Evolutionary conservation across 35 echinoderm and acorn worm genomes (phyloP).

Genomic region (Nesometra sesokonis): DNA sequence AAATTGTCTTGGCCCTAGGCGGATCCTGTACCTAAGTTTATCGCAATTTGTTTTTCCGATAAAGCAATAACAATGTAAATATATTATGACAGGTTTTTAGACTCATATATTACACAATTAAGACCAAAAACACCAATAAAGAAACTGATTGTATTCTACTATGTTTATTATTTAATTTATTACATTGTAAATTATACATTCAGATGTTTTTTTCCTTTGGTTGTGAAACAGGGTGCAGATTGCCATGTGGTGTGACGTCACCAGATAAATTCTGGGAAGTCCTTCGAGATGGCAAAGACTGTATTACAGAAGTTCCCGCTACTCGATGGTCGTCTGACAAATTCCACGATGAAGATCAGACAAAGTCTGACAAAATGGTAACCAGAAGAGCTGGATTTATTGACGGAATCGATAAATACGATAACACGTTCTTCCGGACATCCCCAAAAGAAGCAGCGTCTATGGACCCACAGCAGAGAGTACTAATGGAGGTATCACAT

Average conservation of each 20-base stretch:
- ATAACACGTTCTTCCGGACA: conserved; percentile 83
- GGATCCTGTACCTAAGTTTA: too few species aligned
- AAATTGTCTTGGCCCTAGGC: too few species aligned
- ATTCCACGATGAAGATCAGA: conserved; percentile 69
- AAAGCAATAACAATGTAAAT: too few species aligned
- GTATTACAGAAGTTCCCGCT: conserved; percentile 58
- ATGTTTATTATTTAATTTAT: too few species aligned
- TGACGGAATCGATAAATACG: conserved; percentile 58
- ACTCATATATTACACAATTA: too few species aligned
- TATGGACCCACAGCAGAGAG: conserved; percentile 79
- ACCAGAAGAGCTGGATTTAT: conserved; percentile 53
- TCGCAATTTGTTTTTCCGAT: too few species aligned
- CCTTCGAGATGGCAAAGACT: conserved; percentile 56
- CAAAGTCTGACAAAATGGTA: conserved; percentile 73
- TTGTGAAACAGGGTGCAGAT: conserved; percentile 64
- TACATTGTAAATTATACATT: too few species aligned
- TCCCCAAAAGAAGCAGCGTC: conserved; percentile 77
- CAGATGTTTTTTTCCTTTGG: too few species aligned
- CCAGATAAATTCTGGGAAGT: conserved; percentile 67
- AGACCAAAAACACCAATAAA: too few species aligned
- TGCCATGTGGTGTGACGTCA: conserved; percentile 56
- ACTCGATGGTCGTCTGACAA: conserved; percentile 60
- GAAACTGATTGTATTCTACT: too few species aligned
- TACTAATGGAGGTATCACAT: conserved; percentile 67
- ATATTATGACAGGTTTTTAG: too few species aligned